Percentiles rank a stretch among this genome's conserved stretches.
Evolutionary conservation across 53 echinoderm and acorn worm species (phyloP).

Genomic region (Hippasteria phrygiana): DNA sequence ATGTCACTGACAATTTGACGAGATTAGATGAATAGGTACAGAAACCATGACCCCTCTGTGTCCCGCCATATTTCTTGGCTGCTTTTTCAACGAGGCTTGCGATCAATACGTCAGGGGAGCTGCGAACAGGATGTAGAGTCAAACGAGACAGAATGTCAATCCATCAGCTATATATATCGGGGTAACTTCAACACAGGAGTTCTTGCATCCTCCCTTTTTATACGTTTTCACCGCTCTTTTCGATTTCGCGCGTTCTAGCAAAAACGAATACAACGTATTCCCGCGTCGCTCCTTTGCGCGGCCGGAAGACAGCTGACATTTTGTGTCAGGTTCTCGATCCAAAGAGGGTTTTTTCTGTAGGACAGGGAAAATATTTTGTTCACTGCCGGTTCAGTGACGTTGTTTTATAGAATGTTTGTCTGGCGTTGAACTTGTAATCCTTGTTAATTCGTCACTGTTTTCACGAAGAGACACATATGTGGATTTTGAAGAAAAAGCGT

Average conservation of each 20-base stretch:
- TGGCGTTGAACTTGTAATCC: background rate
- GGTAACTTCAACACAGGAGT: background rate
- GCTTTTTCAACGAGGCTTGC: background rate
- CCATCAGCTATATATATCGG: conserved; percentile 10
- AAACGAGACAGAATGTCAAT: conserved; percentile 23
- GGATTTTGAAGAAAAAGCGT: no score
- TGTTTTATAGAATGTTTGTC: background rate
- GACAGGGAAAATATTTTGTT: background rate
- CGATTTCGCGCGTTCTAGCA: background rate
- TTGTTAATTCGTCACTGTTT: background rate
- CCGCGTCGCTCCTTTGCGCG: background rate
- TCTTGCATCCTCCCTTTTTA: conserved; percentile 10
- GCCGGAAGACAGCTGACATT: conserved; percentile 44
- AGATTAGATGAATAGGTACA: no score
- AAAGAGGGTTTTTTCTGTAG: conserved; percentile 1
- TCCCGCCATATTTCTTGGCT: background rate
- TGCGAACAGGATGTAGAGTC: background rate
- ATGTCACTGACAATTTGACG: no score
- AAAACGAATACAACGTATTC: background rate
- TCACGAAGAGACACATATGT: no score
- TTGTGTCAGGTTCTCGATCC: background rate
- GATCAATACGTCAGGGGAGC: conserved; percentile 23
- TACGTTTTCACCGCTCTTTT: background rate
- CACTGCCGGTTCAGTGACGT: conserved; percentile 3
- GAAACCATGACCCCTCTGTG: no score